phyloP scores from a whole-genome alignment of 2,797 vertebrate species.

The Tolypeutes matacus region DNA sequence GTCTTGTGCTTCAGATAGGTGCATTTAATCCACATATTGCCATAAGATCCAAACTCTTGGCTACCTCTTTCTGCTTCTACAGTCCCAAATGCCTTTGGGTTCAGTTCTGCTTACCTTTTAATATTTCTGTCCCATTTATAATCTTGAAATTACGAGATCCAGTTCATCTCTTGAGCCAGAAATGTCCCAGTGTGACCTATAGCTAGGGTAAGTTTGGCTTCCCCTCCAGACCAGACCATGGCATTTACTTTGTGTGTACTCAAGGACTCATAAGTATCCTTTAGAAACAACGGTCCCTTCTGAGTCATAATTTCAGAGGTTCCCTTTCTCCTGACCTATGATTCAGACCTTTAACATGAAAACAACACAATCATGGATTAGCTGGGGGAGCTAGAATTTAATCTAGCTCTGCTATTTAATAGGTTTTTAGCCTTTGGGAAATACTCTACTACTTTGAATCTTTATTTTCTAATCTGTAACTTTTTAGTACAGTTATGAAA shows the following conservation, averaged over 20 bases:
- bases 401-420: background rate
- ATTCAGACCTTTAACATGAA: conserved; percentile 63
- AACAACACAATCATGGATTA: background rate
- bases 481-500: conserved; percentile 41
- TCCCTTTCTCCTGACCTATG: conserved; percentile 61
- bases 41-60: background rate
- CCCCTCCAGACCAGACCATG: background rate
- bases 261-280: background rate
- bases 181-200: conserved; percentile 31
- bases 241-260: conserved; percentile 43
- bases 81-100: background rate
- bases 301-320: conserved; percentile 55
- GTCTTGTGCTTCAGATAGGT: background rate
- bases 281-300: background rate
- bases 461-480: conserved; percentile 44
- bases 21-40: background rate
- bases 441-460: background rate
- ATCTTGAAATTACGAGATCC: conserved; percentile 38
- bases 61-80: background rate
- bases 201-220: background rate
- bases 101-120: conserved; percentile 28
- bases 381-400: conserved; percentile 31
- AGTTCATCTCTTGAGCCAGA: conserved; percentile 14
- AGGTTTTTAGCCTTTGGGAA: background rate
- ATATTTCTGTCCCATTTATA: background rate